Evolutionary conservation across 2,797 vertebrate species (phyloP).

Genomic region (Distichodus sexfasciatus): DNA sequence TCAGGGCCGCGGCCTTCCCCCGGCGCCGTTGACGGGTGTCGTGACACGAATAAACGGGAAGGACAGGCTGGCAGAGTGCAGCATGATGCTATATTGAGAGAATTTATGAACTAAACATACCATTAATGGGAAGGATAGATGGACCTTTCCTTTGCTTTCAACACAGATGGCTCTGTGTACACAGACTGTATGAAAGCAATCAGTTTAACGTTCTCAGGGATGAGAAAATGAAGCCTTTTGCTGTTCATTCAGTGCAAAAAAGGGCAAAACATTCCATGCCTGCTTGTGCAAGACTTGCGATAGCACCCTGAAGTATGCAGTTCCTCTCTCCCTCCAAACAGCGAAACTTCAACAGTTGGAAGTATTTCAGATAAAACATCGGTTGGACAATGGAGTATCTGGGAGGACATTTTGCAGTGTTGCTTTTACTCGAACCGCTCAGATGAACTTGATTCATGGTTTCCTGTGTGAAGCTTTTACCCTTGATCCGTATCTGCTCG

Average conservation of each 20-base stretch:
- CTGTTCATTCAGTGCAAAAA: background rate
- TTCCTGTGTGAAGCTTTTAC: constrained; percentile 44
- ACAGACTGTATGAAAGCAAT: background rate
- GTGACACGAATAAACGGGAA: constrained; percentile 34
- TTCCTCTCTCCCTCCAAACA: constrained; percentile 11
- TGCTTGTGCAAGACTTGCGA: constrained; percentile 1
- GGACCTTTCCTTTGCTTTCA: constrained; percentile 5
- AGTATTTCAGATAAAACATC: constrained; percentile 36
- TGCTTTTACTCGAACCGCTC: constrained; percentile 11
- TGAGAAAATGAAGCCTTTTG: background rate
- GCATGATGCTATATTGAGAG: constrained; percentile 13
- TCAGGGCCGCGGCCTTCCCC: background rate
- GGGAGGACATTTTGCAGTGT: constrained; percentile 31
- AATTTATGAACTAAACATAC: background rate
- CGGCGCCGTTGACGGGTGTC: background rate
- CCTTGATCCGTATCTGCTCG: constrained; percentile 29
- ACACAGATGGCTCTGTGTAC: background rate
- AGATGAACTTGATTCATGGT: constrained; percentile 44
- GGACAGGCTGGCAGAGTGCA: constrained; percentile 18
- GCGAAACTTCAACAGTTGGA: constrained; percentile 19
- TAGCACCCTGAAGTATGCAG: background rate
- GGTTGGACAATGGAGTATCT: constrained; percentile 33
- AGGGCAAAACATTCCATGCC: background rate
- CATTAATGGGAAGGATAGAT: background rate
- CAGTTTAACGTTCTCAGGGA: background rate